Base-by-base conservation (phyloP, 2,797 vertebrate genomes). In the Cynodonichthys magdalenae region DNA sequence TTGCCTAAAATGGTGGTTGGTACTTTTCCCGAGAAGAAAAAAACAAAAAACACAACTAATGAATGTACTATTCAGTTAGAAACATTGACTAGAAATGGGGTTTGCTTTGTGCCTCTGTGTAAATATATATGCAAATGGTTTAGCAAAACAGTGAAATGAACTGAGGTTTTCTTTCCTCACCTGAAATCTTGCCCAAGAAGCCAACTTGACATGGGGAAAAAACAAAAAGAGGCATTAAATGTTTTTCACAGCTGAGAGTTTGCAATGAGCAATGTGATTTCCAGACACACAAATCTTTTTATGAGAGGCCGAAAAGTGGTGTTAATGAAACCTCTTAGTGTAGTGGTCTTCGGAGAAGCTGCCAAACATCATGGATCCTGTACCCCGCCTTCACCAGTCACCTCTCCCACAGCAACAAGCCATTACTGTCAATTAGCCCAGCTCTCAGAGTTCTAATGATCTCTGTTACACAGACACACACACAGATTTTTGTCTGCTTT, bases 341-440 rank as follows among this genome's bases (percentile, higher is more conserved):
- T 66, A 87, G 69, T 79, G 71, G 69, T 80, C 74, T 75, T 79
- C 75, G 57, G 70, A 85, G 63, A 74, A 84, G 70, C 73, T 85
- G 74, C 87, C 83, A 84, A 84, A 88, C 65, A 77, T 87, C 64
- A 74, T 62, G 44, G 75, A 66, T 72, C 74, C 64, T 54, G 20
- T 57, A 64, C 51, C 66, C 76, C 67, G 36, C 77, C 60, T 74
- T 64, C 61, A 63, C 66, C 70, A 27, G 34, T 65, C 44, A 34
- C 56, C 47, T 61, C 57, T 53, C 70, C 70, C 49, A 66, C 63
- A 69, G 73, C 63, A 82, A 74, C 64, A 84, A 82, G 63, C 78
- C 76, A 86, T 90, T 90, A 87, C 64, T 78, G 77, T 68, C 85
- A 90, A 89, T 90, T 89, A 90, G 69, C 66, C 63, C 60, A 68